A percentile compares a stretch with the other conserved stretches of the same genome.
These are phyloP conservation scores for Serinus canaria DNA, from an alignment of 2,113 vertebrate genomes.

Conservation along the genomic window DNA sequence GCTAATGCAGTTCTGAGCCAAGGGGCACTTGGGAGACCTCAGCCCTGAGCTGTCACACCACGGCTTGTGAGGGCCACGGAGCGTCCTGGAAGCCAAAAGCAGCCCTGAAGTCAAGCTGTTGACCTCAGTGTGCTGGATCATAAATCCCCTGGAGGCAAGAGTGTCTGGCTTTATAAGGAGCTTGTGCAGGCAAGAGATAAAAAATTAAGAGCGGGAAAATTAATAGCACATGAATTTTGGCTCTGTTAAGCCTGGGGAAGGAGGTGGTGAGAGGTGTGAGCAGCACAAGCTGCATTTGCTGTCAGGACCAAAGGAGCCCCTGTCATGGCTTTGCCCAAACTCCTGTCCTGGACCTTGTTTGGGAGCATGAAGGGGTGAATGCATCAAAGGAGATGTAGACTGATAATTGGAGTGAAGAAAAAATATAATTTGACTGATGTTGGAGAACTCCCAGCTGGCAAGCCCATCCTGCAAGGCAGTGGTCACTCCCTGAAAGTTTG, in stretches of 20 bases:
- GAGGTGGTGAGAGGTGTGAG: accelerated
- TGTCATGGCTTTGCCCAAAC: background rate
- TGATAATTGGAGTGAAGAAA: background rate
- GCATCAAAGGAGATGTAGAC: background rate
- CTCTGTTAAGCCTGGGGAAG: background rate
- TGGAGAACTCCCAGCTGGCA: background rate
- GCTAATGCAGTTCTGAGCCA: background rate
- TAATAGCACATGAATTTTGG: background rate
- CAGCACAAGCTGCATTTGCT: background rate
- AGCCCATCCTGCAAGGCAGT: background rate
- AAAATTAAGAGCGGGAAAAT: background rate
- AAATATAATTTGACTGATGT: background rate
- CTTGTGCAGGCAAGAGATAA: background rate
- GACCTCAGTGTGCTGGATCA: background rate
- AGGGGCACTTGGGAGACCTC: background rate
- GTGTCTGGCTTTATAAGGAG: background rate
- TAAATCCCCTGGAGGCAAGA: background rate
- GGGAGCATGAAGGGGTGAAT: background rate
- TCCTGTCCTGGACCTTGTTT: background rate
- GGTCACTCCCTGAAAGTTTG: background rate
- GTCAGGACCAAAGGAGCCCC: background rate
- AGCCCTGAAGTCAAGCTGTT: background rate
- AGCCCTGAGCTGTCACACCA: accelerated
- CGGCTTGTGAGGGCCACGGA: accelerated
- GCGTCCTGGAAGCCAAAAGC: background rate